phyloP scores from a whole-genome alignment of 92 coral and sea anemone species.

The Bergia sp. region DNA sequence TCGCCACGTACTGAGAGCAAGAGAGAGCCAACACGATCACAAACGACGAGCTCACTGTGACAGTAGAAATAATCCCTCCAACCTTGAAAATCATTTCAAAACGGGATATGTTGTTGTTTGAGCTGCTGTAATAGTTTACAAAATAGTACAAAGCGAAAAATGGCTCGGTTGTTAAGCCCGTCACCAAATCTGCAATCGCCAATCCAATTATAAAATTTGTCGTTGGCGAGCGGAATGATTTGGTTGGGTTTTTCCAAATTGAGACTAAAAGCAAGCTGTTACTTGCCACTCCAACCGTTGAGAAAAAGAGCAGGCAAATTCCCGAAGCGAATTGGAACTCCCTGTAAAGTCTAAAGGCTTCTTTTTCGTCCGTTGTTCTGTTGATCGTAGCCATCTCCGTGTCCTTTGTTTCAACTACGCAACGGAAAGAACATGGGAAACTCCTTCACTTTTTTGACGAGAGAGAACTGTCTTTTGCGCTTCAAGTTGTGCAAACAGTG shows the following conservation, averaged over 20 bases:
- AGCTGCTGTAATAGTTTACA: conserved; percentile 18
- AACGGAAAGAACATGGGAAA: neutral
- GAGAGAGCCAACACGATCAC: conserved; percentile 32
- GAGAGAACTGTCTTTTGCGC: conserved; percentile 29
- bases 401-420: neutral
- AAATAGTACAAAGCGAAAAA: conserved; percentile 36
- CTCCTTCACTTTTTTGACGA: conserved; percentile 28
- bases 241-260: conserved; percentile 41
- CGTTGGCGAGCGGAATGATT: conserved; percentile 34
- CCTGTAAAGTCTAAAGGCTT: conserved; percentile 22
- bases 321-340: conserved; percentile 37
- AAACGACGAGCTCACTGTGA: conserved; percentile 37
- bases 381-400: conserved; percentile 23
- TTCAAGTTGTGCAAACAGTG: conserved; percentile 38
- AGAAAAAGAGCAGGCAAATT: conserved; percentile 18
- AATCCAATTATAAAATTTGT: conserved; percentile 44
- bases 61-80: conserved; percentile 34
- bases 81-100: conserved; percentile 34
- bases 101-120: conserved; percentile 7
- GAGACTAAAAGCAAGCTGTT: conserved; percentile 36
- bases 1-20: conserved; percentile 40
- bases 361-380: conserved; percentile 12
- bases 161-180: conserved; percentile 38
- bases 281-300: conserved; percentile 40
- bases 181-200: conserved; percentile 37